Conservation (phyloP, 2,888 invertebrate genomes). For the Troglohyphantes excavatus region DNA sequence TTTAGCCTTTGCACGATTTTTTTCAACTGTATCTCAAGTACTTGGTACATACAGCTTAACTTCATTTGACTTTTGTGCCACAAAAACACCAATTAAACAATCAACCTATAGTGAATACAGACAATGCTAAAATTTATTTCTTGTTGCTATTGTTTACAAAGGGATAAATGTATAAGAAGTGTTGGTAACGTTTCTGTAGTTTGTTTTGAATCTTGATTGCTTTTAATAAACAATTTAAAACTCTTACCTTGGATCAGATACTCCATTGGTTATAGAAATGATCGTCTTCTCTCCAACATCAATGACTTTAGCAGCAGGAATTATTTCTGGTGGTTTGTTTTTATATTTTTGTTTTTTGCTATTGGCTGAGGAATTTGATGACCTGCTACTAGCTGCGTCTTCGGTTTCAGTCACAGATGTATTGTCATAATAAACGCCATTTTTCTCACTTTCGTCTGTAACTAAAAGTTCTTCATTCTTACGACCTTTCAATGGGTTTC, state of each 20-base stretch:
- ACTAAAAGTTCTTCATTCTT: constrained; percentile 75
- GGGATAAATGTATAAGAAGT: too few species aligned
- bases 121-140: too few species aligned
- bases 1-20: too few species aligned
- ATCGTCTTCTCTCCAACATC: constrained; percentile 64
- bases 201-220: too few species aligned
- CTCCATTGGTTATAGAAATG: constrained; percentile 49
- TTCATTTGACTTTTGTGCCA: too few species aligned
- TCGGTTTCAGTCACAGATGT: constrained; percentile 49
- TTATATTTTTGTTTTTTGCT: constrained; percentile 37
- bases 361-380: constrained; percentile 47
- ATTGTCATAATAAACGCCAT: constrained; percentile 42
- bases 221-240: too few species aligned
- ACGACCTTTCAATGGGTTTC: constrained; percentile 58
- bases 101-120: too few species aligned
- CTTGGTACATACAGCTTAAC: too few species aligned
- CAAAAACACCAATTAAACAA: too few species aligned
- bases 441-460: constrained; percentile 46
- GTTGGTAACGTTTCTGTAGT: too few species aligned
- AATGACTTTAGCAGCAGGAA: constrained; percentile 57
- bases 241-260: constrained; percentile 30
- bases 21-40: too few species aligned
- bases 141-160: too few species aligned
- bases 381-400: constrained; percentile 54
- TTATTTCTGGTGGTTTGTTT: constrained; percentile 66